These are phyloP conservation scores for Aphodius sticticus DNA, from an alignment of 2,888 invertebrate species.

Conservation along the genomic window DNA sequence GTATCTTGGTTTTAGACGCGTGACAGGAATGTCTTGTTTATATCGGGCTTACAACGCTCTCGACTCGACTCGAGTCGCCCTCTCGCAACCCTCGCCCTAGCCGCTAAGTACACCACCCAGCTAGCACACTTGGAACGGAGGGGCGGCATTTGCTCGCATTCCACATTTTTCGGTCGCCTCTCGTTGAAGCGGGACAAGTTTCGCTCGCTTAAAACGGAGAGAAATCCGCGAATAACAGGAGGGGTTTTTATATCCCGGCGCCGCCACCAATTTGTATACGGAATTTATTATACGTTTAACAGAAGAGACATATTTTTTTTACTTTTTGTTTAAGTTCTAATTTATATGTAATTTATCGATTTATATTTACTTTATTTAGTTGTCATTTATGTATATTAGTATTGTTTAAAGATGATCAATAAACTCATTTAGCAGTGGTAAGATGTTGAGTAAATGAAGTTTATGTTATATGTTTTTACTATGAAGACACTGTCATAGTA, in stretches of 20 bases:
- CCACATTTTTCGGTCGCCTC: not conserved
- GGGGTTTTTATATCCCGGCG: not conserved
- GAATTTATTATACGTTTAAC: not conserved
- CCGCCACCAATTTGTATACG: not conserved
- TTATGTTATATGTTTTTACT: too few species aligned
- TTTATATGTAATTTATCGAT: too few species aligned
- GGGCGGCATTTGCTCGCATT: not conserved
- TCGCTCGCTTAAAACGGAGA: not conserved
- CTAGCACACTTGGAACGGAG: not conserved
- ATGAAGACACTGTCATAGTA: too few species aligned
- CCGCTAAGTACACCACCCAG: not conserved
- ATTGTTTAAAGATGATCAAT: too few species aligned
- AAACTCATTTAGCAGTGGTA: too few species aligned
- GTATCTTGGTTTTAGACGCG: slow-evolving; percentile 45
- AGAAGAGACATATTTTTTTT: not conserved
- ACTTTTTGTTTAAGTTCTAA: too few species aligned
- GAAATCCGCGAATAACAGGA: not conserved
- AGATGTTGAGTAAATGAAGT: too few species aligned
- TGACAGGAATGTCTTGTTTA: slow-evolving; percentile 44
- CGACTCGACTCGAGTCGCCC: not conserved
- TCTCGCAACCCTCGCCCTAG: not conserved
- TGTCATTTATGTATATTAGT: too few species aligned
- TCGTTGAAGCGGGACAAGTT: not conserved
- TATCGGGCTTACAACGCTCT: slow-evolving; percentile 26
- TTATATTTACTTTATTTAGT: too few species aligned